Base-by-base conservation (phyloP, 2,797 vertebrate genomes). In the Ibycter americanus region DNA sequence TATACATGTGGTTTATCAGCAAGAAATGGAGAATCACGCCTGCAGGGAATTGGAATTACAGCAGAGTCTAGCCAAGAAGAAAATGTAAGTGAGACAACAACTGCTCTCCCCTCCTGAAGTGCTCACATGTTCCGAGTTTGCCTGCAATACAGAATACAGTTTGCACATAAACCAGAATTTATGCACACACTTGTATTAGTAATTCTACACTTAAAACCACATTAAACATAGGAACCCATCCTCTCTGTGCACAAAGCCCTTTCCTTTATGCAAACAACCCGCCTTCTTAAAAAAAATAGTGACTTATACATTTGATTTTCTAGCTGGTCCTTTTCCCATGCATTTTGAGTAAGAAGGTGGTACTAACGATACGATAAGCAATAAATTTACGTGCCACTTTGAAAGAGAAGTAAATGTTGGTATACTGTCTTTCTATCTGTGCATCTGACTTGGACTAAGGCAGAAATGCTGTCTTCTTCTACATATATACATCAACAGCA, bases 21-120 rank as follows among this genome's bases (percentile, higher is more conserved):
- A 87, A 91, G 77, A 90, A 96, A 77, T 20, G 44, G 61, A 94
- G 86, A 94, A 44, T 81, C 52, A 54, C 59, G 86, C 56, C 85
- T 67, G 26, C 21, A 88, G 62, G 21, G 65, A 94, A 61, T 2
- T 74, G 38, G 59, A 94, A 86, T 72, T 89, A 78, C 22, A 76
- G 54, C 40, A 68, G 40, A 42, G 40, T 34, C 61, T 76, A 87
- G 58, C 46, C 54, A 83, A 80, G 71, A 90, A 84, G 67, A 91
- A 83, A 92, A 95, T 25, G 26, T 32, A 72, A 93, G 44, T 2
- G 3, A 88, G 29, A 36, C 15, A 89, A 36, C 34, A 76, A 52
- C 38, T 46, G 76, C 15, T 83, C 17, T 42, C 7, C 23, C 15
- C 46, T 58, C 18, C 27, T 11, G 1, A 49, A 52, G 15, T 5